phyloP scores from a whole-genome alignment of 2,888 invertebrate genomes.

The Cantharis rufa region DNA sequence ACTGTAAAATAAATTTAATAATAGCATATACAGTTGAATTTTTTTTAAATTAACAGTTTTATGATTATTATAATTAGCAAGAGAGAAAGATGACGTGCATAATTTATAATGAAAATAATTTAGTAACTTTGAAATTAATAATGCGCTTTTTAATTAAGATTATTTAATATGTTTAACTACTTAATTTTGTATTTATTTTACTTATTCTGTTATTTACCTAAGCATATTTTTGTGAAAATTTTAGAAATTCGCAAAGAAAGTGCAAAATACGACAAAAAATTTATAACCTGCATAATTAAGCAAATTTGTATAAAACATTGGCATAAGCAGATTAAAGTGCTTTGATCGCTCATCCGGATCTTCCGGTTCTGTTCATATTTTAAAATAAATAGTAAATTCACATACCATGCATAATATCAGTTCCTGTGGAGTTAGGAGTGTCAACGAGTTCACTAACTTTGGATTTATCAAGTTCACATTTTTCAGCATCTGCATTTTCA shows the following conservation, averaged over 20 bases:
- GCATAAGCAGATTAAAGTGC: not conserved
- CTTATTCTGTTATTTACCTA: not conserved
- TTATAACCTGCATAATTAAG: not conserved
- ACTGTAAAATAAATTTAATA: not conserved
- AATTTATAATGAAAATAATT: not conserved
- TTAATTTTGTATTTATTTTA: not conserved
- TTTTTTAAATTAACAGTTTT: not conserved
- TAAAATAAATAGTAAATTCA: not conserved
- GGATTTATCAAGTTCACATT: not conserved
- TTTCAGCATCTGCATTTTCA: conserved; percentile 42
- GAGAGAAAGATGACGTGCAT: not conserved
- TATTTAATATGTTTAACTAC: not conserved
- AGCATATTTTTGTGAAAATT: not conserved
- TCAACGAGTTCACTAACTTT: not conserved
- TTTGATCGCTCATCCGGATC: not conserved
- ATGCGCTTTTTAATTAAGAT: not conserved
- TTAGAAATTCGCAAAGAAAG: not conserved
- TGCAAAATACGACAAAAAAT: not conserved
- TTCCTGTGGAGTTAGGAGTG: conserved; percentile 1
- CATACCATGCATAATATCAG: not conserved
- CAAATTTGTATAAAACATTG: not conserved
- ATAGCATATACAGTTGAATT: not conserved
- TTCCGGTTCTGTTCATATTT: not conserved
- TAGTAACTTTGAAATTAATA: not conserved
- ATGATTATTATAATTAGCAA: not conserved